Conservation (phyloP, 2,888 invertebrate genomes). For the Amiota minor region DNA sequence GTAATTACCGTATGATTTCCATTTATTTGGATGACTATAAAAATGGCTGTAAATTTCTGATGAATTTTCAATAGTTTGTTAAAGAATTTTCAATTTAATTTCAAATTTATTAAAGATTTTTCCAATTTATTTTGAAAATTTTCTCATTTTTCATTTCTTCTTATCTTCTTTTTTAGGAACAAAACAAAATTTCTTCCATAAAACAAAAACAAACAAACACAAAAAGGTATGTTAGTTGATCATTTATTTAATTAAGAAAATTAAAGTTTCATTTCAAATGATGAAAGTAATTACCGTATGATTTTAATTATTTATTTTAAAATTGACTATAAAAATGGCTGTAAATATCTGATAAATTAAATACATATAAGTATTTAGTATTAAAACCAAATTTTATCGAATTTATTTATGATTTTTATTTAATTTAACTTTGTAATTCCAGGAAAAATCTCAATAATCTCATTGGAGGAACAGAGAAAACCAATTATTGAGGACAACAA, state of each 20-base stretch:
- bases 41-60: conserved; percentile 3
- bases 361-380: too few relatives aligned
- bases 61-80: background rate
- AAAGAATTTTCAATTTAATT: background rate
- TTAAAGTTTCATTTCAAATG: background rate
- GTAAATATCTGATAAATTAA: background rate
- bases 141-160: too few relatives aligned
- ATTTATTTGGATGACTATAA: background rate
- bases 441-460: too few relatives aligned
- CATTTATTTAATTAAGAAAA: too few relatives aligned
- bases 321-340: conserved; percentile 4
- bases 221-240: too few relatives aligned
- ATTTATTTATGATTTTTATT: too few relatives aligned
- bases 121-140: background rate
- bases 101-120: background rate
- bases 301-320: background rate
- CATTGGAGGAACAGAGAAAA: too few relatives aligned
- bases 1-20: conserved; percentile 7
- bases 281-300: conserved; percentile 20
- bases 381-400: too few relatives aligned
- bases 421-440: too few relatives aligned
- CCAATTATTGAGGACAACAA: too few relatives aligned
- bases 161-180: background rate
- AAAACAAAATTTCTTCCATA: too few relatives aligned
- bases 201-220: too few relatives aligned